Conservation (phyloP, 35 echinoderm and acorn worm species). For the Stichopus chloronotus region DNA sequence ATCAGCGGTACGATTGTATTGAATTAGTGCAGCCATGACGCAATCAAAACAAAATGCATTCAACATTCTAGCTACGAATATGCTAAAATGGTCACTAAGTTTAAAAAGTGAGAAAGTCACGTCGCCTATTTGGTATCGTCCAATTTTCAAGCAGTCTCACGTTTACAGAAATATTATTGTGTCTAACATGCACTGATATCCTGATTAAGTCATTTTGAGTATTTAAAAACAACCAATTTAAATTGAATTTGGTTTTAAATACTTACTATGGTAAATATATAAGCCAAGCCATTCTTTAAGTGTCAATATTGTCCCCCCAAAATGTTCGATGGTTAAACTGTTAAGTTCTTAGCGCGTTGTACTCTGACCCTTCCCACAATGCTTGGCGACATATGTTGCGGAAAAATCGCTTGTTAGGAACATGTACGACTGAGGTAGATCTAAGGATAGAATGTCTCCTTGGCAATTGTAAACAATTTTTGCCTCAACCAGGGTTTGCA, state of each 20-base stretch:
- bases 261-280: too few relatives aligned
- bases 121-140: conserved; percentile 8
- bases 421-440: conserved; percentile 14
- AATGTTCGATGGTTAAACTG: not conserved
- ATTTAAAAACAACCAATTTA: too few relatives aligned
- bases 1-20: too few relatives aligned
- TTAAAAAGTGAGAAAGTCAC: not conserved
- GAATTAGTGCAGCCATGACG: too few relatives aligned
- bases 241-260: too few relatives aligned
- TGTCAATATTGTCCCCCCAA: not conserved
- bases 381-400: conserved; percentile 24
- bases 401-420: conserved; percentile 51
- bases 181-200: too few relatives aligned
- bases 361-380: conserved; percentile 51
- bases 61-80: not conserved
- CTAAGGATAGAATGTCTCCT: conserved; percentile 35
- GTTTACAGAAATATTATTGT: too few relatives aligned
- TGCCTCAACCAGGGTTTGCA: not conserved
- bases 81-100: not conserved
- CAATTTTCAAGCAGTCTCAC: not conserved
- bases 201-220: too few relatives aligned
- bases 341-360: conserved; percentile 12
- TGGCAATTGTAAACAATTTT: conserved; percentile 53
- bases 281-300: too few relatives aligned
- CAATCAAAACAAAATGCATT: too few relatives aligned